A percentile compares a stretch with the other conserved stretches of the same genome.
phyloP scores from a whole-genome alignment of 2,797 vertebrate species.

The Poeciliopsis turneri region DNA sequence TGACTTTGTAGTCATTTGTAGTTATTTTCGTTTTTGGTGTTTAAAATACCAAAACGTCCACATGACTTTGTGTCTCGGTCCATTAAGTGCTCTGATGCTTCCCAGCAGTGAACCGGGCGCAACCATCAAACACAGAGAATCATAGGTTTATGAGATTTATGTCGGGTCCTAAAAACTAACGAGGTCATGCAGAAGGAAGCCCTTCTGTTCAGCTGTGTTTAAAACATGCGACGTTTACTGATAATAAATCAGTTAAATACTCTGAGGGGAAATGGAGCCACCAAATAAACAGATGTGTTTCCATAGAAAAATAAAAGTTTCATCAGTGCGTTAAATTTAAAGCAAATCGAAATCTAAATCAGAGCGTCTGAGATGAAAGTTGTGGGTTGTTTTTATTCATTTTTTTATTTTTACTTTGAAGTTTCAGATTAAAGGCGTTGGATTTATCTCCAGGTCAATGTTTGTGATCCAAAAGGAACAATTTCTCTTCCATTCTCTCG shows the following conservation, averaged over 20 bases:
- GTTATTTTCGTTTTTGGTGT: no score
- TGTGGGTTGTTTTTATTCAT: no score
- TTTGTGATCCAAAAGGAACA: neutral
- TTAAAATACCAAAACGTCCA: no score
- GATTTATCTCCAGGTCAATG: neutral
- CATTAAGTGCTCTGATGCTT: neutral
- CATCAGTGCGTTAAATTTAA: neutral
- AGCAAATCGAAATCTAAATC: slow-evolving; percentile 1
- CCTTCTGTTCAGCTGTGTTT: slow-evolving; percentile 39
- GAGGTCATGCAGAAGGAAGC: slow-evolving; percentile 28
- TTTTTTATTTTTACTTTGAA: neutral
- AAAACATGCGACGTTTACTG: slow-evolving; percentile 32
- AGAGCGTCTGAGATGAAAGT: neutral
- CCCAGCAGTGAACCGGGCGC: slow-evolving; percentile 9
- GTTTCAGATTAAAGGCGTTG: neutral
- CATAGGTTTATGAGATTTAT: slow-evolving; percentile 16
- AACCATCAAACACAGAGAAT: slow-evolving; percentile 23
- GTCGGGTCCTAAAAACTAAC: slow-evolving; percentile 38
- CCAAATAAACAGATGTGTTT: slow-evolving; percentile 6
- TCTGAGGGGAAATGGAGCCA: slow-evolving; percentile 27
- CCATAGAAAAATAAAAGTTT: neutral
- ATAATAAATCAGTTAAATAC: slow-evolving; percentile 40
- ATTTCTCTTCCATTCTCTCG: neutral
- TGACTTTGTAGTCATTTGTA: no score
- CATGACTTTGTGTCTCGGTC: no score